Evolutionary conservation across 2,888 invertebrate genomes (phyloP).

Genomic region (Chesias legatella): DNA sequence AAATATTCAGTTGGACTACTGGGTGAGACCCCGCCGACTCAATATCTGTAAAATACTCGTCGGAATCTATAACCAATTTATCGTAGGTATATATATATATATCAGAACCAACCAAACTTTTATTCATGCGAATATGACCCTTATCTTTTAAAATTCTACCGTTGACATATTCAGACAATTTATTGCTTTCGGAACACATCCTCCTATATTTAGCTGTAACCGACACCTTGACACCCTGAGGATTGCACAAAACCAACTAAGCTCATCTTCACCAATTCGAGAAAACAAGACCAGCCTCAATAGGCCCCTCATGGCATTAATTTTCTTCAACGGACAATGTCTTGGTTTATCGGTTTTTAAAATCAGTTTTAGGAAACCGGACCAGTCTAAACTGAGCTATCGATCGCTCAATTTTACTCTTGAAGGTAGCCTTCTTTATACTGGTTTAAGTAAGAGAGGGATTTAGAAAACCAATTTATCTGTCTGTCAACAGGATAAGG

Average conservation of each 20-base stretch:
- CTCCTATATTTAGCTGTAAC: slow-evolving; percentile 38
- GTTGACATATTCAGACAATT: slow-evolving; percentile 10
- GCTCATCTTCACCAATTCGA: slow-evolving; percentile 44
- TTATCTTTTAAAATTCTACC: slow-evolving; percentile 13
- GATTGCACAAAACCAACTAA: slow-evolving; percentile 46
- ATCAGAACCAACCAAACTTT: too few species aligned
- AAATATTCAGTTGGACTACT: too few species aligned
- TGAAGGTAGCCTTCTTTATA: slow-evolving; percentile 13
- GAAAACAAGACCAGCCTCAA: slow-evolving; percentile 27
- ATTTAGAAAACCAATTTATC: slow-evolving; percentile 69
- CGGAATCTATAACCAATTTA: too few species aligned
- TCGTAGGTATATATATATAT: too few species aligned
- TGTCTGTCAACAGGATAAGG: slow-evolving; percentile 62
- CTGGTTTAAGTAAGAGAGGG: slow-evolving; percentile 36
- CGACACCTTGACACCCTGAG: slow-evolving; percentile 40
- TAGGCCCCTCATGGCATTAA: slow-evolving; percentile 3
- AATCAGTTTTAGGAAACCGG: slow-evolving; percentile 17
- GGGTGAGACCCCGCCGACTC: too few species aligned
- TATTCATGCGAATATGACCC: too few species aligned
- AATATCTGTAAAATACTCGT: too few species aligned
- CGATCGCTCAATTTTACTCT: neutral
- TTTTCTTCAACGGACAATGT: slow-evolving; percentile 2
- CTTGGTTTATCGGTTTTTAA: slow-evolving; percentile 15
- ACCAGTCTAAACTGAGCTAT: slow-evolving; percentile 20
- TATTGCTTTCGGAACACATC: slow-evolving; percentile 23